Base-by-base conservation (phyloP, 2,888 invertebrate genomes). In the Rhingia campestris region DNA sequence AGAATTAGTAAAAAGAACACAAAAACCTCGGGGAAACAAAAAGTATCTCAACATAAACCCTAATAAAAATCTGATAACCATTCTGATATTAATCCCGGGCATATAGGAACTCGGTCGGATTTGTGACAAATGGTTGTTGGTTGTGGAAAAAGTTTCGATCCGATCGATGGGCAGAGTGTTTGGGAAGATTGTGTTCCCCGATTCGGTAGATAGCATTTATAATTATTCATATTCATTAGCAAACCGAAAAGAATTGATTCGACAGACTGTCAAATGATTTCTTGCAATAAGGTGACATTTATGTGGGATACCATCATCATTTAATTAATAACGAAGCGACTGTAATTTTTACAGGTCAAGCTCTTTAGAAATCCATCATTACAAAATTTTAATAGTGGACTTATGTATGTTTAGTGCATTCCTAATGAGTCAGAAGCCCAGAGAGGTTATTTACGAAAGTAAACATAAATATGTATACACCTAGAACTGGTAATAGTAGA, bases 31-130 rank as follows among this genome's bases (percentile, higher is more conserved):
- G 10, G 35, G 12, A 14, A 64, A 37, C 30, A 63, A 54, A 9
- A 6, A 39, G 58, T 33, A 41, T 56, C 33, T 53, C 41, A 41
- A 41, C 41, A 22, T 2, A 49, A 51, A 73, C 59, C 54, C 39
- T 63, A 61, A 72, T 76, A 82, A 77, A 82, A 82, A 74, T 82
- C 77, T 79, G 84, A 84, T 84, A 64, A 59, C 69, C 54, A 56
- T 47, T 79, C 70, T 61, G 74, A 84, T 79, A 70, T 75, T 84
- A 80, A 80, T 75, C 79, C 79, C 41, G 14, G 67, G 77, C 69
- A 45, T 61, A 45, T 67, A 59, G 74, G 66, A 79, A 74, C 49
- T 74, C 74, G 51, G 74, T 22, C 54, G 59, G 64, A 80, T 80
- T 84, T 75, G 66, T 84, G 80, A 84, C 84, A 84, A 84, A 84